phyloP scores from a whole-genome alignment of 2,113 vertebrate genomes.

The Charadrius vociferus region DNA sequence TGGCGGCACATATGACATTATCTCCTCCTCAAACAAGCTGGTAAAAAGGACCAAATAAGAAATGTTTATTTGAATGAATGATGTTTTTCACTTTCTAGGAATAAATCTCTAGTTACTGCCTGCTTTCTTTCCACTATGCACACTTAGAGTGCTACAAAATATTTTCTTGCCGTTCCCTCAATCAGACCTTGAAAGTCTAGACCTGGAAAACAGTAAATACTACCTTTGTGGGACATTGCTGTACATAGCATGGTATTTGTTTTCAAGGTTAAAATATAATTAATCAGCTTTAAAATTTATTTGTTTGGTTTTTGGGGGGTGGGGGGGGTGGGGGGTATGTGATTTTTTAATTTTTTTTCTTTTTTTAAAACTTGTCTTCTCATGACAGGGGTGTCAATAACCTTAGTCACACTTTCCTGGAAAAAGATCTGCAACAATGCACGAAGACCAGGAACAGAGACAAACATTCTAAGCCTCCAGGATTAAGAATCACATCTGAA shows the following conservation, averaged over 20 bases:
- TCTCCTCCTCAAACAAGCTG: constrained; percentile 98
- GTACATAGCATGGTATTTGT: background rate
- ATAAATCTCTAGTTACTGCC: background rate
- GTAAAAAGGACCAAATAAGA: background rate
- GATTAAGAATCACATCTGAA: background rate
- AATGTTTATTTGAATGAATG: background rate
- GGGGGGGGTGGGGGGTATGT: background rate
- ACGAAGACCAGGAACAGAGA: background rate
- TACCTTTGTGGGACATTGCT: background rate
- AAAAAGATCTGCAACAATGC: background rate
- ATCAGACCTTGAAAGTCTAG: background rate
- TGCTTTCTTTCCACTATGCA: background rate
- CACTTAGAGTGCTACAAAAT: background rate
- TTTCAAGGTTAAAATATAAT: background rate
- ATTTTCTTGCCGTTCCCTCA: background rate
- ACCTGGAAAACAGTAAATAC: background rate
- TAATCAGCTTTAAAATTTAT: background rate
- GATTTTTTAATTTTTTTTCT: background rate
- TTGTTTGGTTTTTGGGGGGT: background rate
- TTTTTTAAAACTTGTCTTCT: background rate
- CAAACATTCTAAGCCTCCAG: background rate
- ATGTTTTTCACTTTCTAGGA: background rate
- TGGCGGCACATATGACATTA: constrained; percentile 97
- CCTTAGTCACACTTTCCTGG: background rate
- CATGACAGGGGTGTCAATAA: background rate